Conservation (phyloP, 2,888 invertebrate species). For the Erynnis tages region DNA sequence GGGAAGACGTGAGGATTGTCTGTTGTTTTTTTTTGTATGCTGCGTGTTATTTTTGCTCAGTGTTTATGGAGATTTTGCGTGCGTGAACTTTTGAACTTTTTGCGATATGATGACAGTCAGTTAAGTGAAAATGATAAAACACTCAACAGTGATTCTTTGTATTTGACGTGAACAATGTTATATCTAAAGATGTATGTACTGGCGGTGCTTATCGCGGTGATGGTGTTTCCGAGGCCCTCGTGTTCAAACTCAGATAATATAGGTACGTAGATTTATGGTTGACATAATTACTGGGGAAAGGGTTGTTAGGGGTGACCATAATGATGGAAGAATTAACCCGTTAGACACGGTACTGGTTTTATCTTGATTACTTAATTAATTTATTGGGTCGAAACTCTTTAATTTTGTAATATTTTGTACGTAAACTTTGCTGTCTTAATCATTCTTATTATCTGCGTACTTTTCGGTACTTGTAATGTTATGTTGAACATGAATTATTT, state of each 20-base stretch:
- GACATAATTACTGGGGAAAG: slow-evolving; percentile 9
- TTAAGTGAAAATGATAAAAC: not conserved
- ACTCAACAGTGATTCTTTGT: not conserved
- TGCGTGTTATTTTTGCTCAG: not conserved
- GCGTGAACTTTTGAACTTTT: not conserved
- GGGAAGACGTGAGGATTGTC: not conserved
- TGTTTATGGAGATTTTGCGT: no score
- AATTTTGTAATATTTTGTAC: not conserved
- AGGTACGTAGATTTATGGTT: slow-evolving; percentile 47
- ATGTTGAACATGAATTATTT: no score
- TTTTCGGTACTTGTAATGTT: no score
- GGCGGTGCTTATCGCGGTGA: slow-evolving; percentile 51
- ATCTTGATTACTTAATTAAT: no score
- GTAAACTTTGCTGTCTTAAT: no score
- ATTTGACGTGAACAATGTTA: not conserved
- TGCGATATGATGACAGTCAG: not conserved
- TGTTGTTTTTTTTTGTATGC: not conserved
- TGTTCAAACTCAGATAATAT: slow-evolving; percentile 72
- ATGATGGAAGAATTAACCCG: not conserved
- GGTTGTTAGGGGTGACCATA: not conserved
- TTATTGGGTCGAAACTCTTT: no score
- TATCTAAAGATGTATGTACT: slow-evolving; percentile 31
- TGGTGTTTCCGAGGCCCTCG: slow-evolving; percentile 61
- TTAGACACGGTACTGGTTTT: no score
- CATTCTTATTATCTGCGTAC: no score